These are phyloP conservation scores for Moxostoma hubbsi DNA, from an alignment of 2,797 vertebrate species.

Conservation along the genomic window DNA sequence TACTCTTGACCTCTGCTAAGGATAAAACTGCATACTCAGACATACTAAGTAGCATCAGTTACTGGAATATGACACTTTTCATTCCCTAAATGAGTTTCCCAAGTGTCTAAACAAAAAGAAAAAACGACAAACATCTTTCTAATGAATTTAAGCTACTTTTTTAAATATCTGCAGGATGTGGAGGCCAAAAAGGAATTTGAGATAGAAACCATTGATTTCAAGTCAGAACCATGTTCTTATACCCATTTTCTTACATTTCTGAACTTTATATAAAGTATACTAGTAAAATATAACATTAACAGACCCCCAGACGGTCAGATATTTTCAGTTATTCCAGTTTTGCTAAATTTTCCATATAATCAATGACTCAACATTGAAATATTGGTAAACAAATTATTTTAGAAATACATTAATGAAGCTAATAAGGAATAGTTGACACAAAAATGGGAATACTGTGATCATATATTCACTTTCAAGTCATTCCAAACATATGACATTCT, in stretches of 20 bases:
- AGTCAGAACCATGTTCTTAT: neutral
- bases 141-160: slow-evolving; percentile 47
- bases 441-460: too few species aligned
- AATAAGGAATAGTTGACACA: too few species aligned
- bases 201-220: slow-evolving; percentile 50
- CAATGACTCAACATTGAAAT: neutral
- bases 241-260: too few species aligned
- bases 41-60: slow-evolving; percentile 50
- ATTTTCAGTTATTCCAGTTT: neutral
- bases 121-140: slow-evolving; percentile 58
- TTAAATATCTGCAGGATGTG: slow-evolving; percentile 69
- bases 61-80: slow-evolving; percentile 71
- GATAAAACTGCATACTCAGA: slow-evolving; percentile 23
- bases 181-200: slow-evolving; percentile 47
- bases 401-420: neutral
- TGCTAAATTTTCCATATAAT: neutral
- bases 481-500: too few species aligned
- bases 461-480: too few species aligned
- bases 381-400: neutral
- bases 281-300: neutral
- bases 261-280: neutral
- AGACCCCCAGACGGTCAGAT: neutral
- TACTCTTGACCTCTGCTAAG: slow-evolving; percentile 1
- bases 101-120: slow-evolving; percentile 57
- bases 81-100: slow-evolving; percentile 72